Base-by-base conservation (phyloP, 1,140 invertebrate genomes). In the Limonius californicus region DNA sequence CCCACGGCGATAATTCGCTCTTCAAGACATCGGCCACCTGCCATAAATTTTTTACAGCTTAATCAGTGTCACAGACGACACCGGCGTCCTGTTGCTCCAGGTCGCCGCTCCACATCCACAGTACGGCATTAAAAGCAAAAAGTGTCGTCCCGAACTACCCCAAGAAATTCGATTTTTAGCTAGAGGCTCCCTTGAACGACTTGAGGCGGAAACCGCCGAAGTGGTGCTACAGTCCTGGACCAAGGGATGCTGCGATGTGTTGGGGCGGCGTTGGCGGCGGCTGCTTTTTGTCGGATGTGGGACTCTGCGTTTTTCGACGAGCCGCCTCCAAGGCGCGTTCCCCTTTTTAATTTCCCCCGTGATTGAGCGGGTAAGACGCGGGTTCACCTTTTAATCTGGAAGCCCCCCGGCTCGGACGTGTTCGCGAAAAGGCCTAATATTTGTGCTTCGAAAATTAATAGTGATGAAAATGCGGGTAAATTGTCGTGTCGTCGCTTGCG, bases 211-310 rank as follows among this genome's bases (percentile, higher is more conserved):
- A 19, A 18, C 9, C 3, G 16, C 45, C 45, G 45, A 50, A 50
- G 45, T 18, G 7, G 45, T 21, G 45, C 45, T 50, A 6, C 19
- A 19, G 20, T 50, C 45, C 45, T 50, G 45, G 45, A 50, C 45
- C 45, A 50, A 50, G 45, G 45, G 45, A 50, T 50, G 45, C 45
- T 50, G 45, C 45, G 45, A 50, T 19, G 19, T 50, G 45, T 50
- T 50, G 45, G 45, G 45, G 45, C 19, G 45, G 45, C 12, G 45
- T 50, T 50, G 16, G 45, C 15, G 45, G 45, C 8, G 9, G 1
- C 20, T 6, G 45, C 3, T 19, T 50, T 50, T 50, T 50, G 45
- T 50, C n/a, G n/a, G 11, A 39, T 39, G 35, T 11, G 35, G 35
- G 35, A 12, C 11, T 6, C 35, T 39, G n/a, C n/a, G 35, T 39